These are phyloP conservation scores for Caenorhabditis panamensis DNA, from an alignment of 2,888 invertebrate species.

Conservation along the genomic window DNA sequence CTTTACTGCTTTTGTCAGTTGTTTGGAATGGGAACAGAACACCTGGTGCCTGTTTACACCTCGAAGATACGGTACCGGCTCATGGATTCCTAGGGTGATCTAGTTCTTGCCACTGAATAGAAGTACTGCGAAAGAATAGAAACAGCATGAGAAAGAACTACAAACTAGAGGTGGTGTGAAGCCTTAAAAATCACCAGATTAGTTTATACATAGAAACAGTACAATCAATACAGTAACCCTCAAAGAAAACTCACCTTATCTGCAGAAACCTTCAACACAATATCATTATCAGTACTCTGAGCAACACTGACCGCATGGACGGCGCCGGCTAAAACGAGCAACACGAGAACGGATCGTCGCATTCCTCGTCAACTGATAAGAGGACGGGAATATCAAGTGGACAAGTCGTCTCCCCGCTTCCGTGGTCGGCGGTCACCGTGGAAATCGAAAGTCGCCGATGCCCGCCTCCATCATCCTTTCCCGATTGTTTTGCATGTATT, in stretches of 20 bases:
- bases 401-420: conserved; percentile 1
- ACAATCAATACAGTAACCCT: not conserved
- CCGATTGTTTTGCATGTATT: conserved; percentile 28
- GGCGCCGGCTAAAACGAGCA: conserved; percentile 9
- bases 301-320: conserved; percentile 23
- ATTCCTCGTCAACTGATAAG: conserved; percentile 40
- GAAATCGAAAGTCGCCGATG: conserved; percentile 51
- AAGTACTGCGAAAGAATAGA: no score
- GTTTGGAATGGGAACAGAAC: no score
- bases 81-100: no score
- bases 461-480: conserved; percentile 17
- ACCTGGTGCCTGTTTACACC: no score
- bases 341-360: conserved; percentile 18
- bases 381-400: conserved; percentile 41
- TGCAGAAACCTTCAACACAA: conserved; percentile 58
- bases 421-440: conserved; percentile 42
- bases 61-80: no score
- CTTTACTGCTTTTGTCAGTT: no score
- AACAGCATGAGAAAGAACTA: no score
- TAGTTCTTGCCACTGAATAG: no score
- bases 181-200: no score
- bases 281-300: conserved; percentile 45
- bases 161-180: no score
- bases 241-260: conserved; percentile 40
- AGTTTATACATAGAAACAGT: no score